phyloP scores from a whole-genome alignment of 1,140 invertebrate species.

The Anastrepha obliqua region DNA sequence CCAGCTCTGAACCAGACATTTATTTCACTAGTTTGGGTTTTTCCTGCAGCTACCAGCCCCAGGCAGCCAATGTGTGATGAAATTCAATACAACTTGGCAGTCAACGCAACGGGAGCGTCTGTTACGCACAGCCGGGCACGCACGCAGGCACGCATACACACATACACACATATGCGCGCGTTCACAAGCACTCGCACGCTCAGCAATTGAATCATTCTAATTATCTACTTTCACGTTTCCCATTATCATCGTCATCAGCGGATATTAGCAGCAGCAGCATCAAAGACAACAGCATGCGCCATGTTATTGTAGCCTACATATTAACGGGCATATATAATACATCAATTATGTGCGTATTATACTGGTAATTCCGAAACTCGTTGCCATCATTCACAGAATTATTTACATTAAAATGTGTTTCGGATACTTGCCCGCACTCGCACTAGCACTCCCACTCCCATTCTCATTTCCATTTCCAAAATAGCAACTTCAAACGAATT shows the following conservation, averaged over 20 bases:
- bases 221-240: neutral
- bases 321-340: no score
- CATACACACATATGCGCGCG: neutral
- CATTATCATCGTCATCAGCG: neutral
- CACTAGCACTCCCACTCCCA: no score
- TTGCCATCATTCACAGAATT: neutral
- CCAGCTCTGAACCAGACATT: no score
- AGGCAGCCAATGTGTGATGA: neutral
- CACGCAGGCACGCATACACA: neutral
- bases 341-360: neutral
- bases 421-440: neutral
- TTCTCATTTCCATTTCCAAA: neutral
- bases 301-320: no score
- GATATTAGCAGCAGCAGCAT: neutral
- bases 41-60: neutral
- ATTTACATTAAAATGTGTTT: neutral
- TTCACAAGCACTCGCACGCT: neutral
- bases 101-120: neutral
- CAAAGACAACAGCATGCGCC: neutral
- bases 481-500: neutral
- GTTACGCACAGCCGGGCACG: neutral
- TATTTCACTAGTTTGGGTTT: no score
- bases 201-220: neutral
- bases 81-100: neutral
- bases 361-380: neutral